phyloP scores from a whole-genome alignment of 2,113 vertebrate genomes.

The Opisthocomus hoazin region DNA sequence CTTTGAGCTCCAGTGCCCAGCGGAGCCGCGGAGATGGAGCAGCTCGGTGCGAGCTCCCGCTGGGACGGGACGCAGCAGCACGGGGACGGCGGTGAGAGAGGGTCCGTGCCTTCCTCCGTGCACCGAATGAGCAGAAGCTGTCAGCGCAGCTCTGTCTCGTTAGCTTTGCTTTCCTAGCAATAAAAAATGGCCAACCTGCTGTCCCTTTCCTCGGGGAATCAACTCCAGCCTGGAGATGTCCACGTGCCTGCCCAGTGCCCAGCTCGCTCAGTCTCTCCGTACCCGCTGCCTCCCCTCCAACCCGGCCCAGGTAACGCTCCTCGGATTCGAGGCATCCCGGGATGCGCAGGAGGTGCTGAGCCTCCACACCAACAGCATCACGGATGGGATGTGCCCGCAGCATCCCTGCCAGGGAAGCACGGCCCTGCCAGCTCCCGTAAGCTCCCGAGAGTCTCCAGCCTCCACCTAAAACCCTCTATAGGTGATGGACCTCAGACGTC shows the following conservation, averaged over 20 bases:
- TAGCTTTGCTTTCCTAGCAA: background rate
- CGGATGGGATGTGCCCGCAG: background rate
- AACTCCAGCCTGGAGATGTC: background rate
- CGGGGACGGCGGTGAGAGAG: background rate
- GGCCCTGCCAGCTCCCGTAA: background rate
- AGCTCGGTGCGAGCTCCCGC: background rate
- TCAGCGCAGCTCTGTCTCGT: background rate
- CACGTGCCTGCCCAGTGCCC: fast-evolving
- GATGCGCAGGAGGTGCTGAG: fast-evolving
- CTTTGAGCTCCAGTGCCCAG: background rate
- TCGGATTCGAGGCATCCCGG: background rate
- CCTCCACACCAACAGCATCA: background rate
- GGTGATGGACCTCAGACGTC: fast-evolving
- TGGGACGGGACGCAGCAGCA: background rate
- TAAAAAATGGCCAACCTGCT: background rate
- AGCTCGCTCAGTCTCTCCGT: background rate
- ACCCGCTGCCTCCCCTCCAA: background rate
- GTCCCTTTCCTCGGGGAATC: no score
- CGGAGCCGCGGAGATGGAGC: background rate
- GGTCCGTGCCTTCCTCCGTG: background rate
- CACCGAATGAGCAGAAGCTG: background rate
- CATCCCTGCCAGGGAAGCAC: fast-evolving
- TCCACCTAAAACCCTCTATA: background rate
- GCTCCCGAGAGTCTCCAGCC: background rate
- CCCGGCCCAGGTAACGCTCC: background rate